phyloP scores from a whole-genome alignment of 2,888 invertebrate species.

The Yponomeuta plumbellus region DNA sequence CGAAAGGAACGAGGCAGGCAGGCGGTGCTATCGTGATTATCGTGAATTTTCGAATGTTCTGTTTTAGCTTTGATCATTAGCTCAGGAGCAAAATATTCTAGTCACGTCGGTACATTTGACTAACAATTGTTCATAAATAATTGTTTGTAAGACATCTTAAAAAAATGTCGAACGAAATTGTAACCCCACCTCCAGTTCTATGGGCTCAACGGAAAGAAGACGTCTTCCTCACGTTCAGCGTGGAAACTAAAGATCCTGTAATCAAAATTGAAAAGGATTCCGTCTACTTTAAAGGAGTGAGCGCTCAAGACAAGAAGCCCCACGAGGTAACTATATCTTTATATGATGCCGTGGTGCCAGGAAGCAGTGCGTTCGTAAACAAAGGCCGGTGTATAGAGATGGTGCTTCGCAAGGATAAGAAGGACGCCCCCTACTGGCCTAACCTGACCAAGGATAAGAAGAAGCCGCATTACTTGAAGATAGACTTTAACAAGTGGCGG shows the following conservation, averaged over 20 bases:
- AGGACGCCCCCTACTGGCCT: slow-evolving; percentile 90
- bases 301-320: slow-evolving; percentile 87
- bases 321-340: slow-evolving; percentile 93
- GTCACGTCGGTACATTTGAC: not conserved
- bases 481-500: slow-evolving; percentile 98
- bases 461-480: slow-evolving; percentile 96
- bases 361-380: slow-evolving; percentile 83
- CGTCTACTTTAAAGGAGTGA: slow-evolving; percentile 90
- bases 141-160: not conserved
- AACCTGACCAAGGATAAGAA: slow-evolving; percentile 89
- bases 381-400: slow-evolving; percentile 86
- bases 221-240: slow-evolving; percentile 91
- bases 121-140: not conserved
- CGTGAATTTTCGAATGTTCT: not conserved
- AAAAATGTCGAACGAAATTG: slow-evolving; percentile 68
- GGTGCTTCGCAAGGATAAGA: slow-evolving; percentile 82
- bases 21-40: slow-evolving; percentile 6
- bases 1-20: slow-evolving; percentile 11
- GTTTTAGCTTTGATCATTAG: not conserved
- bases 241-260: slow-evolving; percentile 91
- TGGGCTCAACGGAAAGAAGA: slow-evolving; percentile 95
- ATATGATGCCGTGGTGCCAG: slow-evolving; percentile 87
- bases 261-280: slow-evolving; percentile 85
- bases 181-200: slow-evolving; percentile 86
- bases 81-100: not conserved